These are phyloP conservation scores for Campaea margaritaria DNA, from an alignment of 2,888 invertebrate species.

Conservation along the genomic window DNA sequence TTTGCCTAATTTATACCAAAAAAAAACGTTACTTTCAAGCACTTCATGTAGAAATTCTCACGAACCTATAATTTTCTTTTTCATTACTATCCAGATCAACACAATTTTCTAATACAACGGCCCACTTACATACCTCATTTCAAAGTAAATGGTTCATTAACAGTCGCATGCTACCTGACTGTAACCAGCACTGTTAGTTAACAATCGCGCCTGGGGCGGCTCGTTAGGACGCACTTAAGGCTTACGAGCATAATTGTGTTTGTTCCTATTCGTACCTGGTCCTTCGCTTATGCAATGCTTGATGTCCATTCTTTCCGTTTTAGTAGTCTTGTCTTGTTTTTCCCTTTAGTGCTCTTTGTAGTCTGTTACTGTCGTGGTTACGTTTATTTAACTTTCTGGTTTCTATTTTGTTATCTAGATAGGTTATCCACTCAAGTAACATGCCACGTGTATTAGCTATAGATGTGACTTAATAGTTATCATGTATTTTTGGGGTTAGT, in stretches of 20 bases:
- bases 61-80: background rate
- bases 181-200: constrained; percentile 8
- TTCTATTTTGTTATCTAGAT: too few species aligned
- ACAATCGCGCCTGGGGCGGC: constrained; percentile 6
- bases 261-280: constrained; percentile 5
- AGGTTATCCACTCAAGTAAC: too few species aligned
- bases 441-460: background rate
- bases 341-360: too few species aligned
- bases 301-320: background rate
- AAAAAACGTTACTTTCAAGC: background rate
- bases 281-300: constrained; percentile 1
- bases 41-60: background rate
- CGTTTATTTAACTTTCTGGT: too few species aligned
- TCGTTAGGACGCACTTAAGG: constrained; percentile 15
- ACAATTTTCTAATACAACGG: background rate
- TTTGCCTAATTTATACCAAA: too few species aligned
- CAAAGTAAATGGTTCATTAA: constrained; percentile 10
- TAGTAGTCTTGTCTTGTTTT: background rate
- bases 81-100: background rate
- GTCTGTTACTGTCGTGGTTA: too few species aligned
- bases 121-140: constrained; percentile 5
- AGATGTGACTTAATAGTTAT: too few species aligned
- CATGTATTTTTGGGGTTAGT: too few species aligned
- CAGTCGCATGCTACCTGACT: constrained; percentile 5
- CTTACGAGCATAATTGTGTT: constrained; percentile 1